Percentiles rank a stretch among this genome's conserved stretches.
Evolutionary conservation across 2,113 vertebrate species (phyloP).

Genomic region (Brachypodius melanocephalos): DNA sequence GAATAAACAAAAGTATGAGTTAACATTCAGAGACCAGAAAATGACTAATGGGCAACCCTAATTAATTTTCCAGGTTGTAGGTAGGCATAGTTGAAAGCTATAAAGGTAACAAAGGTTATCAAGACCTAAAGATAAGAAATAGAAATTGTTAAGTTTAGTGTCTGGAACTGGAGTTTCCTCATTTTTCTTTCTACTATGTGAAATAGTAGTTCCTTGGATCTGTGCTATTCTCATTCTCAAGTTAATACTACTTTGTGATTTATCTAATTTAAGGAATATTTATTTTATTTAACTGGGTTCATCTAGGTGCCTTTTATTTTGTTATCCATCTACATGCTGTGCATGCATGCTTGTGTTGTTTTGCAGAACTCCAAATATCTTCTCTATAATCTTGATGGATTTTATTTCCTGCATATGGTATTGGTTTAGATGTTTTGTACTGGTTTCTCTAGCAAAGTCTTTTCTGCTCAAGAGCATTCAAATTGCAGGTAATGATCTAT

Average conservation of each 20-base stretch:
- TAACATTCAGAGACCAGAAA: slow-evolving; percentile 31
- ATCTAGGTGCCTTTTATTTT: background rate
- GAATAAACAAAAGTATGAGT: slow-evolving; percentile 59
- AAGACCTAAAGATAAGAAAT: slow-evolving; percentile 41
- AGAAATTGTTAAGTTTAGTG: slow-evolving; percentile 44
- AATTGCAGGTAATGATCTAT: background rate
- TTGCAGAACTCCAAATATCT: background rate
- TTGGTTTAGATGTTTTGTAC: background rate
- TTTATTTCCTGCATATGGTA: background rate
- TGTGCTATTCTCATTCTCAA: background rate
- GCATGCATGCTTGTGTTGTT: background rate
- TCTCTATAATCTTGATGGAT: background rate
- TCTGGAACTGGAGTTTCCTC: slow-evolving; percentile 50
- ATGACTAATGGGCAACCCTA: slow-evolving; percentile 21
- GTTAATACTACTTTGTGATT: background rate
- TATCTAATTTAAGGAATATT: background rate
- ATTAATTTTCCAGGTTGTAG: slow-evolving; percentile 37
- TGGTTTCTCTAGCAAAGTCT: background rate
- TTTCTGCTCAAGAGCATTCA: background rate
- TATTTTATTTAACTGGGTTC: background rate
- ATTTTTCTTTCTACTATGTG: slow-evolving; percentile 31
- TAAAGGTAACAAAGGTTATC: slow-evolving; percentile 45
- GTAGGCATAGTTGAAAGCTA: background rate
- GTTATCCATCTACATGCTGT: background rate
- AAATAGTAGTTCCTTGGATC: slow-evolving; percentile 12